A percentile compares a stretch with the other conserved stretches of the same genome.
These are phyloP conservation scores for Chloroceryle inda DNA, from an alignment of 2,797 vertebrate genomes.

Conservation along the genomic window DNA sequence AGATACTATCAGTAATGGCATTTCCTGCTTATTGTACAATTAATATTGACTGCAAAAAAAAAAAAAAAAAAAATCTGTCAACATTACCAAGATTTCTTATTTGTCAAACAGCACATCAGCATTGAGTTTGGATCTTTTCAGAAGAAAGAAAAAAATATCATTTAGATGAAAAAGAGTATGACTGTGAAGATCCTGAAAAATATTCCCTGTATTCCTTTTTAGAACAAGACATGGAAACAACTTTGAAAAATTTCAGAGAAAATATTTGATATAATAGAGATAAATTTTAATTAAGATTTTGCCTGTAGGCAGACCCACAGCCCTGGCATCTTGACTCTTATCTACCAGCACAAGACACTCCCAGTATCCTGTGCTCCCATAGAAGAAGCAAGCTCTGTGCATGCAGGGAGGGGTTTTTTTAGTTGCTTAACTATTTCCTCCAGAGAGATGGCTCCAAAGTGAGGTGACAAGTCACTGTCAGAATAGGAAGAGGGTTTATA, in stretches of 20 bases:
- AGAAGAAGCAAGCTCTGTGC: not conserved
- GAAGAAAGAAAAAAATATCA: not conserved
- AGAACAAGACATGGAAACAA: conserved; percentile 2
- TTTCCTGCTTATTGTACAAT: not conserved
- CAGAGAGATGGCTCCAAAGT: not conserved
- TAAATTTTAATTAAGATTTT: conserved; percentile 70
- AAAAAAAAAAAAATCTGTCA: not conserved
- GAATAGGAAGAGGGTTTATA: not conserved
- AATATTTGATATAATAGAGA: conserved; percentile 57
- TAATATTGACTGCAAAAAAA: not conserved
- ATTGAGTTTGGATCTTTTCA: not conserved
- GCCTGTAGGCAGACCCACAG: conserved; percentile 44
- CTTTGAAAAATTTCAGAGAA: conserved; percentile 18
- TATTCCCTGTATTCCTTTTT: not conserved
- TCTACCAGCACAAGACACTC: conserved; percentile 46
- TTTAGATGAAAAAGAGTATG: not conserved
- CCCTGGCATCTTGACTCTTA: conserved; percentile 12
- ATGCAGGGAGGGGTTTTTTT: not conserved
- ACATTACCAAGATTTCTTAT: not conserved
- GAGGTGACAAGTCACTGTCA: not conserved
- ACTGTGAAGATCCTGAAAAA: not conserved
- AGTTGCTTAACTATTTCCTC: not conserved
- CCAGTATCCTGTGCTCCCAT: conserved; percentile 4
- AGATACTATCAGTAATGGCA: conserved; percentile 20
- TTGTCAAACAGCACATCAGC: not conserved